A percentile compares a stretch with the other conserved stretches of the same genome.
These are phyloP conservation scores for rabbit (Oryctolagus cuniculus) DNA, from an alignment of 2,113 vertebrate genomes.

Conservation along the genomic window DNA sequence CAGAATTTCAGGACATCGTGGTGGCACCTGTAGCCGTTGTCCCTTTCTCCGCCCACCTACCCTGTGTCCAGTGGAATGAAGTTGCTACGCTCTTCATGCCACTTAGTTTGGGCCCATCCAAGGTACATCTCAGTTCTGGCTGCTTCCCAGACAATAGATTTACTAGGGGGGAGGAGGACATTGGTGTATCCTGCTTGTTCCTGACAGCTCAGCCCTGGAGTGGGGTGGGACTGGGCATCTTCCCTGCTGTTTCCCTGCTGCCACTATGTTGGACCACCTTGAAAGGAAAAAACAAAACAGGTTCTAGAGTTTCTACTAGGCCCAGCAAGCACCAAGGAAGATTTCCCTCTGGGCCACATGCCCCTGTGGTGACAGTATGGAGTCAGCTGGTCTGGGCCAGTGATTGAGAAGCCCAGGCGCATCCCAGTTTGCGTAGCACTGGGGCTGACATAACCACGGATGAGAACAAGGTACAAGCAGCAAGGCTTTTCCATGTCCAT, in stretches of 20 bases:
- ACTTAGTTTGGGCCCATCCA: conserved; percentile 21
- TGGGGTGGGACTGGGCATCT: not conserved
- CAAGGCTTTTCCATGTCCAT: not conserved
- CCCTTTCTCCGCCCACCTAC: not conserved
- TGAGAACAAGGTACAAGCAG: not conserved
- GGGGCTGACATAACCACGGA: not conserved
- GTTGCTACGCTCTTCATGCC: not conserved
- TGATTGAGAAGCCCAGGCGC: not conserved
- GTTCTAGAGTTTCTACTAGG: conserved; percentile 45
- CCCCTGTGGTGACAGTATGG: not conserved
- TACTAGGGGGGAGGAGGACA: not conserved
- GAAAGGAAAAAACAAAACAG: conserved; percentile 25
- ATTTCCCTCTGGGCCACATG: conserved; percentile 9
- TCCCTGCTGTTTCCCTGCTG: conserved; percentile 41
- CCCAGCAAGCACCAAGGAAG: conserved; percentile 58
- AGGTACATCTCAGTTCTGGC: not conserved
- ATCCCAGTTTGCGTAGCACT: not conserved
- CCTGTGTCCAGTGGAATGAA: conserved; percentile 6
- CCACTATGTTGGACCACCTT: conserved; percentile 56
- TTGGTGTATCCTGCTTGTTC: not conserved
- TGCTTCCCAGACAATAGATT: conserved; percentile 44
- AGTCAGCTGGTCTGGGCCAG: not conserved
- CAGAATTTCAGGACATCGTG: conserved; percentile 48
- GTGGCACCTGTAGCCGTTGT: not conserved
- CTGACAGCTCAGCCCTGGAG: not conserved